Conservation (phyloP, 2,888 invertebrate species). For the Stenodema calcarata region DNA sequence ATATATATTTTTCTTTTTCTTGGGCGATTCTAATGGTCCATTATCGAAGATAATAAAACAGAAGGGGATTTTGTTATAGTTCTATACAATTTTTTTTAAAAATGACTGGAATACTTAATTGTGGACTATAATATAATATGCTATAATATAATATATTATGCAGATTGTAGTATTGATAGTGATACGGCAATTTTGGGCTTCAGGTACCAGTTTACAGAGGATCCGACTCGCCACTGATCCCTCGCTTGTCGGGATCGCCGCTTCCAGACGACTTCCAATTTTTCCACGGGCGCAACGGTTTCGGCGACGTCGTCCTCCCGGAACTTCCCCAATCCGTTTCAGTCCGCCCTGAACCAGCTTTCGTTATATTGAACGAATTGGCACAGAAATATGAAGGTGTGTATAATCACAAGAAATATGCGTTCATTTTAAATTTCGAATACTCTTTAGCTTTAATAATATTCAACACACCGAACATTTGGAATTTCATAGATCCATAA, state of each 20-base stretch:
- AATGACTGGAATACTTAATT: too few relatives aligned
- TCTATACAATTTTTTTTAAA: too few relatives aligned
- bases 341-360: constrained; percentile 50
- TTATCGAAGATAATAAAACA: too few relatives aligned
- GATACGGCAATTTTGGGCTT: neutral
- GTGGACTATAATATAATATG: too few relatives aligned
- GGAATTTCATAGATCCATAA: too few relatives aligned
- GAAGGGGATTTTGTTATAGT: too few relatives aligned
- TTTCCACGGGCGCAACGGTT: constrained; percentile 54
- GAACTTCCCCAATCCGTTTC: constrained; percentile 39
- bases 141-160: too few relatives aligned
- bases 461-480: too few relatives aligned
- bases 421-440: too few relatives aligned
- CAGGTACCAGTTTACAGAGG: constrained; percentile 78
- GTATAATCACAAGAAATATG: constrained; percentile 36
- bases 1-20: too few relatives aligned
- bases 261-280: constrained; percentile 10
- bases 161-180: neutral
- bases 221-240: constrained; percentile 59
- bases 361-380: constrained; percentile 50
- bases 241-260: neutral
- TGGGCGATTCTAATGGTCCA: too few relatives aligned
- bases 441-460: too few relatives aligned
- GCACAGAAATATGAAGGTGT: constrained; percentile 50
- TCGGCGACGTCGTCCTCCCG: constrained; percentile 52